phyloP scores from a whole-genome alignment of 2,888 invertebrate genomes.

The Elmis aenea region DNA sequence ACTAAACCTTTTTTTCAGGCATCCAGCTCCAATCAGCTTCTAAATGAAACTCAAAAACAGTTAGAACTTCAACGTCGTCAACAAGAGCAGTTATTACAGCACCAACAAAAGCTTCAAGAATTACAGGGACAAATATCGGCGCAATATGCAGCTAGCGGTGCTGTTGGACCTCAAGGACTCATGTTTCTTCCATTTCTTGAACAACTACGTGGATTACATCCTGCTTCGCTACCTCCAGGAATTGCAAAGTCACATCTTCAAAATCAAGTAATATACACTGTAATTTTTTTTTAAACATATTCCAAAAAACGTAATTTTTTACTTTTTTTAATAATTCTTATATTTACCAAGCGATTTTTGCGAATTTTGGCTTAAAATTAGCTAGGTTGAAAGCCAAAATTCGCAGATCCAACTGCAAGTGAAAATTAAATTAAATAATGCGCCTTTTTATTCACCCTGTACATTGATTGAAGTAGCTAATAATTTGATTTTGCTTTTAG shows the following conservation, averaged over 20 bases:
- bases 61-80: constrained; percentile 67
- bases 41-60: constrained; percentile 57
- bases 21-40: constrained; percentile 32
- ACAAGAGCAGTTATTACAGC: constrained; percentile 54
- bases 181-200: constrained; percentile 69
- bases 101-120: constrained; percentile 57
- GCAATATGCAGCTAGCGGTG: constrained; percentile 46
- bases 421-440: no score
- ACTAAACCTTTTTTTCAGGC: constrained; percentile 25
- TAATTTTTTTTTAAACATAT: no score
- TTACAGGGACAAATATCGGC: constrained; percentile 55
- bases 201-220: constrained; percentile 50
- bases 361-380: no score
- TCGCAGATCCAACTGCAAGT: neutral
- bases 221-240: constrained; percentile 35
- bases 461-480: no score
- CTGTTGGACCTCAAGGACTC: constrained; percentile 57
- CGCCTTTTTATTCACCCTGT: no score
- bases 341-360: no score
- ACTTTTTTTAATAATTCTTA: no score
- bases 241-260: constrained; percentile 37
- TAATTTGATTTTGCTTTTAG: constrained; percentile 37
- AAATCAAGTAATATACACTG: constrained; percentile 40
- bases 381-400: no score
- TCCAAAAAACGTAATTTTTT: no score